Conservation (phyloP, 1,140 invertebrate genomes). For the Ganaspis sp. region DNA sequence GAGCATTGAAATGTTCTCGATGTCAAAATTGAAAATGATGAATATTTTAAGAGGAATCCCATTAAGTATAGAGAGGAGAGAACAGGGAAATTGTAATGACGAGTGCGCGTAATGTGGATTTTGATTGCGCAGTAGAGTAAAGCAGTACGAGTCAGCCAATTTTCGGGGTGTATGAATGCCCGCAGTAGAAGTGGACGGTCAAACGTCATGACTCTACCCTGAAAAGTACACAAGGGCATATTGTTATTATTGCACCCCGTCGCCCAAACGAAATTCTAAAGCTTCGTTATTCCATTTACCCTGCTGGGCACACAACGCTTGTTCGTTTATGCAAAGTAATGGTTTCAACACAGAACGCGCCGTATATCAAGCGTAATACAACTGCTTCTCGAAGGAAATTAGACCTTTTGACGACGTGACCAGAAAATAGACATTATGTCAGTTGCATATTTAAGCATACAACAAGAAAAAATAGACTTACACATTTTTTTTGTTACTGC, state of each 20-base stretch:
- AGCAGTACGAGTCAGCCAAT: constrained; percentile 49
- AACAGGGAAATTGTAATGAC: constrained; percentile 59
- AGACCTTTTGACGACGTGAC: constrained; percentile 29
- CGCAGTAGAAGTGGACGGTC: constrained; percentile 48
- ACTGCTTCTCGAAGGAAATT: constrained; percentile 26
- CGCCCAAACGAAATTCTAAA: constrained; percentile 42
- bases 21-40: not conserved
- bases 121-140: constrained; percentile 54
- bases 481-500: not conserved
- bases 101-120: constrained; percentile 50
- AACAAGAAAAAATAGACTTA: not conserved
- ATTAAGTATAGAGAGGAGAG: constrained; percentile 34
- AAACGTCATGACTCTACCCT: constrained; percentile 48
- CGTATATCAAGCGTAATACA: constrained; percentile 27
- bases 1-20: not conserved
- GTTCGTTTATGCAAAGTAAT: constrained; percentile 31
- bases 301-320: constrained; percentile 24
- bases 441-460: constrained; percentile 4
- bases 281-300: constrained; percentile 31
- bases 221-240: constrained; percentile 37
- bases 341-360: constrained; percentile 24
- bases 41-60: constrained; percentile 12
- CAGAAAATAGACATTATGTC: constrained; percentile 24
- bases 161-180: constrained; percentile 50
- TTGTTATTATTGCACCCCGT: constrained; percentile 33